Evolutionary conservation across 30 jellyfish, hydroid and myxozoan genomes (phyloP).

Genomic region (Cassiopea xamachana): DNA sequence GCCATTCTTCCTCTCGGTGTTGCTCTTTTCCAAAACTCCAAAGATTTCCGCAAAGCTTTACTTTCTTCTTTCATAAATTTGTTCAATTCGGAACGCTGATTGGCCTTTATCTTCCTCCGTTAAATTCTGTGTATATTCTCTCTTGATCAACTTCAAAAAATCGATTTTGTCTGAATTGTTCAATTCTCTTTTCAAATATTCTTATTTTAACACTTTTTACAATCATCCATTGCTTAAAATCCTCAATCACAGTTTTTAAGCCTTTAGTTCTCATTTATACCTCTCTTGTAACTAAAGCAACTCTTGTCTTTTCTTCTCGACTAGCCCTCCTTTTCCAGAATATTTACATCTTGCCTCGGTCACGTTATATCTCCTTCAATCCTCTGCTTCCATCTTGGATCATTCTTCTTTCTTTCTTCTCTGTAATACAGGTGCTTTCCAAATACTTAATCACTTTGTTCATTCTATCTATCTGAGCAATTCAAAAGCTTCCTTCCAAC

Average conservation of each 20-base stretch:
- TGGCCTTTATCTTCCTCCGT: background rate
- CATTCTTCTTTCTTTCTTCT: background rate
- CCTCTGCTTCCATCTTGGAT: background rate
- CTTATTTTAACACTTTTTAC: slow-evolving; percentile 2
- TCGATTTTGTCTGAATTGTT: background rate
- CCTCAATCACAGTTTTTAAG: background rate
- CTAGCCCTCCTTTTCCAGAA: slow-evolving; percentile 1
- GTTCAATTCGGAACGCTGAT: background rate
- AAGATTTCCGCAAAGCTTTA: background rate
- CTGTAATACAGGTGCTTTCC: too few species aligned
- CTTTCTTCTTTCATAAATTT: background rate
- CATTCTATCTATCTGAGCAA: too few species aligned
- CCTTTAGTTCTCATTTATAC: background rate
- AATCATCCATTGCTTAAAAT: background rate
- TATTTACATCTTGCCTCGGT: background rate
- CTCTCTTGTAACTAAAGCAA: background rate
- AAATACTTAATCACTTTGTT: too few species aligned
- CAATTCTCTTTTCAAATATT: background rate
- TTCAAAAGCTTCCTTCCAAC: too few species aligned
- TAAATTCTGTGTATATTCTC: background rate
- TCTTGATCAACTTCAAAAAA: background rate
- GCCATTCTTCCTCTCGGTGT: background rate
- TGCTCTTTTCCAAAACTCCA: background rate
- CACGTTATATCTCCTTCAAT: background rate
- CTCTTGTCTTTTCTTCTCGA: slow-evolving; percentile 3